Evolutionary conservation across 2,113 vertebrate species (phyloP), one percentile per base, ranked within the genome.

Genomic region (Pangasianodon hypophthalmus): DNA sequence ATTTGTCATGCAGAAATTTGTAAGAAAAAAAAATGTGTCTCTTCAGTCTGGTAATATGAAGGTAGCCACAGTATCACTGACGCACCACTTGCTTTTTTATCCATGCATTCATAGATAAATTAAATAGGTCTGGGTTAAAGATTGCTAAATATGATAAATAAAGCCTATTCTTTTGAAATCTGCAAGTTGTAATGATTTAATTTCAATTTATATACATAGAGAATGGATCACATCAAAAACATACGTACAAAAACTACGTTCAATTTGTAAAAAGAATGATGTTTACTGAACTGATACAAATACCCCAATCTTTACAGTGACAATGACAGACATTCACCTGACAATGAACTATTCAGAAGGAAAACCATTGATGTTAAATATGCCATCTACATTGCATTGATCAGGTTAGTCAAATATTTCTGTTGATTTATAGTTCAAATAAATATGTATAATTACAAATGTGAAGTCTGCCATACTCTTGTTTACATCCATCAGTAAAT

Each of bases 361-460:
- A 93, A 90, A 87, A 32, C 0, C 0, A 95, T 96, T 41, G 84
- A 80, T 82, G 95, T 96, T 37, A 96, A 96, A 87, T 96, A 95
- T 90, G 94, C 92, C 90, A 93, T 96, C 91, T 95, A 94, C 87
- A 69, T 93, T 14, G 91, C 93, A n/a, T 37, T 96, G 24, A 93
- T 93, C 92, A 95, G 95, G 96, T 96, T 50, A 89, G 94, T 94
- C 19, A 29, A 67, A 1, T 67, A 75, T 13, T n/a, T 0, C 32
- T 41, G 0, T 32, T 58, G 32, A 18, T 48, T 16, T 77, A 75
- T 2, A 11, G 7, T 41, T 54, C n/a, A 67, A 83, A 84, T 87
- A 80, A 24, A 73, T 44, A 52, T 46, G 11, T n/a, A 46, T 60
- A 60, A 37, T 41, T 60, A 44, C 14, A 83, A 21, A 37, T 56